Evolutionary conservation across 2,113 vertebrate genomes (phyloP).

Genomic region (Albula glossodonta): DNA sequence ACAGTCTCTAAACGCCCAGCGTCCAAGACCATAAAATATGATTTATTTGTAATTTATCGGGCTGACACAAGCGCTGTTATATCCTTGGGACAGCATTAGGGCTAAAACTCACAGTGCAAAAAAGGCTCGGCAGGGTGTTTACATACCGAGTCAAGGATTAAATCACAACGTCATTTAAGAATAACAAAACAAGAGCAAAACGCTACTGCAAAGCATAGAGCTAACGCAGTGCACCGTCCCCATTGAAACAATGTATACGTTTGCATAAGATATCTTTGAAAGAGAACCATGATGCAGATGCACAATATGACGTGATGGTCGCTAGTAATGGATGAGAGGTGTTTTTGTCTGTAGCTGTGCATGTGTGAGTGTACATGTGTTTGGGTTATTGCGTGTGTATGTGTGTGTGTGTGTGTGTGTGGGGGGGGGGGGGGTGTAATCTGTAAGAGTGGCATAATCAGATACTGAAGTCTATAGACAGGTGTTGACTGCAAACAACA

Average conservation of each 20-base stretch:
- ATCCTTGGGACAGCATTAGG: background rate
- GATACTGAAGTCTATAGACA: background rate
- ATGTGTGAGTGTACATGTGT: constrained; percentile 3
- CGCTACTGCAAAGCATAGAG: too few species aligned
- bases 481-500: background rate
- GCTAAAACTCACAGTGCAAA: background rate
- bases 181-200: too few species aligned
- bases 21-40: background rate
- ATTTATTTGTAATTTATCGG: background rate
- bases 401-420: background rate
- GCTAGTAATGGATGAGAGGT: background rate
- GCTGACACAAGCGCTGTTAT: background rate
- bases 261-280: too few species aligned
- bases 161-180: too few species aligned
- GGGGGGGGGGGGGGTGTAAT: too few species aligned
- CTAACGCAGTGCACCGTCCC: too few species aligned
- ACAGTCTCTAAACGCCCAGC: background rate
- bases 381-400: background rate
- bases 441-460: background rate
- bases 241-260: too few species aligned
- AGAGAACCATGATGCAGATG: too few species aligned
- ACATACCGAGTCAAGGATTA: background rate
- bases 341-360: constrained; percentile 17
- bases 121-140: background rate
- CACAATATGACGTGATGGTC: too few species aligned